Conservation (phyloP, 2,797 vertebrate species). For the Limosa lapponica region DNA sequence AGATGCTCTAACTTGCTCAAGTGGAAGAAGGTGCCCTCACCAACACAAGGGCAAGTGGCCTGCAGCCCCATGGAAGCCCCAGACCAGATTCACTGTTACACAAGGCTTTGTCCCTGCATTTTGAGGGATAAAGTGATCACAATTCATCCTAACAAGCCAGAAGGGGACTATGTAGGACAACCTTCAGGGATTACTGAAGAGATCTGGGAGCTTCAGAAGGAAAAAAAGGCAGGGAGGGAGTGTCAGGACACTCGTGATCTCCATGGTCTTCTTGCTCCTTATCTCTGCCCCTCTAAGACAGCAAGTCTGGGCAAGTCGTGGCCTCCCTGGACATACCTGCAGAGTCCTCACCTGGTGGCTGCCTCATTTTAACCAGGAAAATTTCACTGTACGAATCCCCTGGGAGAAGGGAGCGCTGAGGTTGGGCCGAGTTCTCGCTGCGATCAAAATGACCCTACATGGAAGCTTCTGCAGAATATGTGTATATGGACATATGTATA, state of each 20-base stretch:
- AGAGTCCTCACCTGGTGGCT: neutral
- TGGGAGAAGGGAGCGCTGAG: neutral
- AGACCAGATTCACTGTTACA: neutral
- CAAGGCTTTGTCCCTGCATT: neutral
- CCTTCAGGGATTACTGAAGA: neutral
- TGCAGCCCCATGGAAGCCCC: neutral
- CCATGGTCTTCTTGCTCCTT: neutral
- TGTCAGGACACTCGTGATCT: neutral
- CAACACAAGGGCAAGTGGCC: fast-evolving
- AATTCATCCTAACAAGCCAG: neutral
- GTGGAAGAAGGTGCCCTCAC: neutral
- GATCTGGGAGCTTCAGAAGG: neutral
- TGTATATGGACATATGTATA: neutral
- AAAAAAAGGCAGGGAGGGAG: neutral
- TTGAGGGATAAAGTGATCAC: neutral
- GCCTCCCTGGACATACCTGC: neutral
- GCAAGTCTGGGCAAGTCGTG: neutral
- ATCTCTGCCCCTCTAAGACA: neutral
- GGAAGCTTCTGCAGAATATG: neutral
- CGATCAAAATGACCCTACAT: neutral
- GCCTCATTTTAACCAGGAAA: neutral
- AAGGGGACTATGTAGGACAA: neutral
- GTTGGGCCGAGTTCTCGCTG: neutral
- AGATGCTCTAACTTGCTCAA: neutral
- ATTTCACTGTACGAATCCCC: neutral